These are phyloP conservation scores for Holothuria glaberrima DNA, from an alignment of 35 echinoderm and acorn worm genomes.

Conservation along the genomic window DNA sequence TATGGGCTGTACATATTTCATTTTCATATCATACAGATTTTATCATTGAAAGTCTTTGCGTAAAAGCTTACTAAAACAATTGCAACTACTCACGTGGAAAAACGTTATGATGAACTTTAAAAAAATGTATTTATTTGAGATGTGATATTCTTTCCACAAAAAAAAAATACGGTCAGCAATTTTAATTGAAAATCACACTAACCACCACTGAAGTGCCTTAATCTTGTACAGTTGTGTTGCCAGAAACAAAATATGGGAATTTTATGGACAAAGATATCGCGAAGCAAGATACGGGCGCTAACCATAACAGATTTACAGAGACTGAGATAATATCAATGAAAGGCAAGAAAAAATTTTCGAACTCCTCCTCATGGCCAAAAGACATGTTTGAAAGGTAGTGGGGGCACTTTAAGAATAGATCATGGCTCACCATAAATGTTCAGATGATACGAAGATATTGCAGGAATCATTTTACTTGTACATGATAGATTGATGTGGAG, in stretches of 20 bases:
- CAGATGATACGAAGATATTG: no score
- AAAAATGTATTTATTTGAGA: constrained; percentile 55
- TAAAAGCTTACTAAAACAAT: no score
- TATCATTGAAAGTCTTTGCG: constrained; percentile 3
- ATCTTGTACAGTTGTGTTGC: constrained; percentile 59
- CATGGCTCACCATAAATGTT: no score
- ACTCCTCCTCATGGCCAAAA: no score
- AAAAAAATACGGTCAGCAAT: constrained; percentile 34
- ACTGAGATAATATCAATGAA: no score
- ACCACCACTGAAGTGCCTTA: constrained; percentile 60
- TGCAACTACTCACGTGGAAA: no score
- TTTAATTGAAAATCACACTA: constrained; percentile 41
- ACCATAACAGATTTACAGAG: no score
- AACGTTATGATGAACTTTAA: neutral
- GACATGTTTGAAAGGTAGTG: no score
- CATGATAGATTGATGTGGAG: no score
- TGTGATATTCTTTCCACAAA: constrained; percentile 36
- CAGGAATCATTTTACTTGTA: no score
- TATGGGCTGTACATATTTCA: constrained; percentile 48
- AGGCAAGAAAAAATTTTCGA: no score
- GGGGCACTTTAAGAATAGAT: no score
- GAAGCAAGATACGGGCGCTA: neutral
- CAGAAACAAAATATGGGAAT: constrained; percentile 28
- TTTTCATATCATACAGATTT: constrained; percentile 19
- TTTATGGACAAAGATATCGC: neutral